Conservation (phyloP, 1,140 invertebrate genomes). For the Heliconius melpomene region DNA sequence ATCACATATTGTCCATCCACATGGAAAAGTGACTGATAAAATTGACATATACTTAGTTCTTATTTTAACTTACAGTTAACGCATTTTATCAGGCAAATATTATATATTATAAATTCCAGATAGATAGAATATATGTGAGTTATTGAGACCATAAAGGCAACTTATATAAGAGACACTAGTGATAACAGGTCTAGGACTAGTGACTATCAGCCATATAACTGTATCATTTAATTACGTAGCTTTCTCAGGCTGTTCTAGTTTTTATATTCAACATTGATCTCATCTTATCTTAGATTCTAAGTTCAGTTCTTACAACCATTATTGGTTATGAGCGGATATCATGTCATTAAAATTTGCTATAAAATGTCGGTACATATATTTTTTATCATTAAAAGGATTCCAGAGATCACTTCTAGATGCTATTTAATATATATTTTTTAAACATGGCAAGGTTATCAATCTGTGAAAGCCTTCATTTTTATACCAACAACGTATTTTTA, state of each 20-base stretch:
- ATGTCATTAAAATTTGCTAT: conserved; percentile 9
- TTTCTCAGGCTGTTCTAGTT: conserved; percentile 39
- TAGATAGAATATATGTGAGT: background rate
- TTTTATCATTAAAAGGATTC: background rate
- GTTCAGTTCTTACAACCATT: conserved; percentile 24
- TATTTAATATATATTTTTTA: background rate
- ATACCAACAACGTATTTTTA: too few species aligned
- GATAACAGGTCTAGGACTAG: conserved; percentile 15
- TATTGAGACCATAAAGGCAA: background rate
- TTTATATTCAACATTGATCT: conserved; percentile 28
- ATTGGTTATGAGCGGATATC: conserved; percentile 18
- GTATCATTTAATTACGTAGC: conserved; percentile 42
- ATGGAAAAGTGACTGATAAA: too few species aligned
- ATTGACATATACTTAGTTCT: too few species aligned
- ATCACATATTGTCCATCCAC: too few species aligned
- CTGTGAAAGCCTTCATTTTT: background rate
- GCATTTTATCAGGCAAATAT: too few species aligned
- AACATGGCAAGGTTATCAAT: background rate
- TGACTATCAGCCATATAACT: conserved; percentile 33
- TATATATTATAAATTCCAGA: background rate
- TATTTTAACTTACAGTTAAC: too few species aligned
- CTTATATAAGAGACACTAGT: background rate
- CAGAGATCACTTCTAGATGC: background rate
- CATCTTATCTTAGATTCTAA: conserved; percentile 25
- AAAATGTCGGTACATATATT: background rate